Base-by-base conservation (phyloP, 2,888 invertebrate species). In the Cerastis rubricosa region DNA sequence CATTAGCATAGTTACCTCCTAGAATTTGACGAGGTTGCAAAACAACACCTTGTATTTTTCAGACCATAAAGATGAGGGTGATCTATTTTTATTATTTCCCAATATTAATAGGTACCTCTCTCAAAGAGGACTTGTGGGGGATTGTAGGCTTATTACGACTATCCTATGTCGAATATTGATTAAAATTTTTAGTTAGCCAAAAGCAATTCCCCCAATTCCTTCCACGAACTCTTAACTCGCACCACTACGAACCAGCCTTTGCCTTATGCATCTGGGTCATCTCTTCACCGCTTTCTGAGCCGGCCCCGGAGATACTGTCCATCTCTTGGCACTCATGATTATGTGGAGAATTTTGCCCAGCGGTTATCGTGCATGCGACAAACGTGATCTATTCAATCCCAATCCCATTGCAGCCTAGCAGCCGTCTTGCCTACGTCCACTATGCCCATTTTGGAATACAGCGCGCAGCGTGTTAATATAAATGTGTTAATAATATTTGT, bases 11-110 rank as follows among this genome's bases (percentile, higher is more conserved):
- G n/a, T n/a, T n/a, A n/a, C n/a, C n/a, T n/a, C n/a, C n/a, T n/a
- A n/a, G n/a, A n/a, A n/a, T n/a, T n/a, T n/a, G n/a, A n/a, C n/a
- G n/a, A n/a, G n/a, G n/a, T n/a, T n/a, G n/a, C n/a, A n/a, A n/a
- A n/a, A n/a, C n/a, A n/a, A n/a, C n/a, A n/a, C n/a, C n/a, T n/a
- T n/a, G 76, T 73, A 80, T 78, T 76, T 73, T n/a, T 64, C 19
- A 65, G 71, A 85, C 71, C 78, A 75, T 64, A 73, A 76, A 76
- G 74, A 86, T 64, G 66, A 80, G 45, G 74, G n/a, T n/a, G n/a
- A n/a, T n/a, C n/a, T n/a, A n/a, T n/a, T n/a, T n/a, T n/a, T n/a
- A n/a, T n/a, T 35, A 35, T 35, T 35, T 35, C 35, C 35, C 35
- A 35, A 35, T 35, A 35, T 35, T 3, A 35, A 54, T n/a, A n/a